These are phyloP conservation scores for Steinernema hermaphroditum DNA, from an alignment of 2,888 invertebrate genomes.

Conservation along the genomic window DNA sequence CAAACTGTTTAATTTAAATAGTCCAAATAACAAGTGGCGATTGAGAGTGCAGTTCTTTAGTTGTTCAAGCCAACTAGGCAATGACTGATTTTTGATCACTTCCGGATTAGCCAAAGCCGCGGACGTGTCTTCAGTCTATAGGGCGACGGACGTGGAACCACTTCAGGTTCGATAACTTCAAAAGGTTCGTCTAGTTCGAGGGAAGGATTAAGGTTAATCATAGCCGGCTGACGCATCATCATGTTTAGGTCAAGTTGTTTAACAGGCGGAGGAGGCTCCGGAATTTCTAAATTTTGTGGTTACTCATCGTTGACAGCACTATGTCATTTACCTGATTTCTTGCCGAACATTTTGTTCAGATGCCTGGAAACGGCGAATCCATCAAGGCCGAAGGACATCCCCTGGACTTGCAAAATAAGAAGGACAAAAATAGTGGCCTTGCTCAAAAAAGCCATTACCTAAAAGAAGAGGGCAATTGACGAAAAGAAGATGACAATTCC, in stretches of 20 bases:
- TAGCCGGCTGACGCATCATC: not conserved
- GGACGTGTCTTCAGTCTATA: not conserved
- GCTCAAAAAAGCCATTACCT: no score
- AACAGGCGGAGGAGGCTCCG: not conserved
- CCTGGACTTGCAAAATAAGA: not conserved
- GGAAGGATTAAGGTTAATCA: not conserved
- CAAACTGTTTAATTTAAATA: no score
- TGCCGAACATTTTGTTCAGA: conserved; percentile 2
- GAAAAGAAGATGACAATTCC: no score
- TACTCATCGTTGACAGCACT: not conserved
- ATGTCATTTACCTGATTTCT: not conserved
- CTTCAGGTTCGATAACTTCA: not conserved
- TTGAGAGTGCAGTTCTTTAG: no score
- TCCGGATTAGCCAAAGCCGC: not conserved
- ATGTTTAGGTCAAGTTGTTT: not conserved
- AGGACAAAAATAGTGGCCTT: no score
- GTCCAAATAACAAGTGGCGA: no score
- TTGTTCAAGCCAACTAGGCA: no score
- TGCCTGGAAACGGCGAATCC: not conserved
- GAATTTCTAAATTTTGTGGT: not conserved
- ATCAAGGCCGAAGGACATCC: not conserved
- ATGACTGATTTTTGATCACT: not conserved
- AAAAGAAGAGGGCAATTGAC: no score
- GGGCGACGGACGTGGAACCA: not conserved
- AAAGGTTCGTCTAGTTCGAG: not conserved